Conservation (phyloP, 2,888 invertebrate genomes). For the Notodonta dromedarius region DNA sequence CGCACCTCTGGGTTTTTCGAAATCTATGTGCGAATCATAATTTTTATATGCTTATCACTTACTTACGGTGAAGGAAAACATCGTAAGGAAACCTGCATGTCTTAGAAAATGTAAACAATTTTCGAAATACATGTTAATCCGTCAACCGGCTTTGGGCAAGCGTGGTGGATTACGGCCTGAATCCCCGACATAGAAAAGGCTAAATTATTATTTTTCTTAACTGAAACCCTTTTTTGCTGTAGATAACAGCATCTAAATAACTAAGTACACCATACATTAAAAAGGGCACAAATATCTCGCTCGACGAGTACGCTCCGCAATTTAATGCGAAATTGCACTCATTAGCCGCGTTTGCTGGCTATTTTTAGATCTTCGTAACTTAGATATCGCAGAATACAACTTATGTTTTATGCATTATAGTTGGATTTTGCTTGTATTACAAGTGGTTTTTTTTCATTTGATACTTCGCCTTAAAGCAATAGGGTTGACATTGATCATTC, state of each 20-base stretch:
- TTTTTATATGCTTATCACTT: no score
- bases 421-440: slow-evolving; percentile 17
- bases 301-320: slow-evolving; percentile 12
- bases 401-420: slow-evolving; percentile 13
- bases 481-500: slow-evolving; percentile 24
- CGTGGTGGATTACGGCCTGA: no score
- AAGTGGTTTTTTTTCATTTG: slow-evolving; percentile 9
- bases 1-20: no score
- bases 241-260: not conserved
- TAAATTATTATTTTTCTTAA: no score
- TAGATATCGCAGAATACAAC: slow-evolving; percentile 14
- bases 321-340: slow-evolving; percentile 51
- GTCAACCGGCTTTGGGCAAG: no score
- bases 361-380: slow-evolving; percentile 46
- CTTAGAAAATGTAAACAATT: no score
- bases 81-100: no score
- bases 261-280: not conserved
- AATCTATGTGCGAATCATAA: no score
- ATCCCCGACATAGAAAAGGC: no score
- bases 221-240: not conserved
- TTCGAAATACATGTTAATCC: no score
- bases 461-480: slow-evolving; percentile 4
- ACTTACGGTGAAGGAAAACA: no score
- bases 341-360: slow-evolving; percentile 44
- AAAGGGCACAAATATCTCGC: slow-evolving; percentile 4